Base-by-base conservation (phyloP, 2,888 invertebrate species). In the Amphipyra tragopoginis region DNA sequence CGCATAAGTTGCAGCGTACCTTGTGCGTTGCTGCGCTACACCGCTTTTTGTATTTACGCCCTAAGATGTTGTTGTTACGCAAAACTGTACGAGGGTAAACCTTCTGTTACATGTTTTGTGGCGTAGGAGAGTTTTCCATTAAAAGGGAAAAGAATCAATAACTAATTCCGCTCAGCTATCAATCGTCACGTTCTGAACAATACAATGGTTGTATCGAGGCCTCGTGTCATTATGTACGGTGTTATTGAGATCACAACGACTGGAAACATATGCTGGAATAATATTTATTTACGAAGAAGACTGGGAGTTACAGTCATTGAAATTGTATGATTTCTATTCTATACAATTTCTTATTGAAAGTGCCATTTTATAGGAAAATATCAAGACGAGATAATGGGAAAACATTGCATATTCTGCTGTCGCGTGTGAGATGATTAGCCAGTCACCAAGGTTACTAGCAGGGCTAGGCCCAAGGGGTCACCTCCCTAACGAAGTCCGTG, bases 151-250 rank as follows among this genome's bases (percentile, higher is more conserved):
- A 64, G 48, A 64, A 69, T 72, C 72, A 69, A 65, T 74, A 64
- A 52, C 53, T 67, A 75, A 74, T 74, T 53, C 73, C 73, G 29
- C 48, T 64, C 42, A 52, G 63, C 45, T 45, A 55, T 56, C 54
- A 63, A 62, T 58, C 15, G 63, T 75, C 78, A 77, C 77, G 75
- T 77, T 58, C 69, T 38, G 29, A 43, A 62, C 45, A 72, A 62
- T 56, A 49, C 40, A 33, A 29, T 52, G n/a, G 33, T 45, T 43
- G 26, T 33, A 15, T 39, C n/a, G 49, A 33, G 11, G 33, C 33
- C 33, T 45, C 38, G 21, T 14, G 39, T 47, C 21, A 9, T 15
- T 54, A 21, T 21, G n/a, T 42, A n/a, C n/a, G 11, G 9, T 36
- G 36, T 42, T 45, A 50, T 34, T 53, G 33, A 53, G 14, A 59